A percentile compares a stretch with the other conserved stretches of the same genome.
These are phyloP conservation scores for Sylvia atricapilla DNA, from an alignment of 2,113 vertebrate species.

Conservation along the genomic window DNA sequence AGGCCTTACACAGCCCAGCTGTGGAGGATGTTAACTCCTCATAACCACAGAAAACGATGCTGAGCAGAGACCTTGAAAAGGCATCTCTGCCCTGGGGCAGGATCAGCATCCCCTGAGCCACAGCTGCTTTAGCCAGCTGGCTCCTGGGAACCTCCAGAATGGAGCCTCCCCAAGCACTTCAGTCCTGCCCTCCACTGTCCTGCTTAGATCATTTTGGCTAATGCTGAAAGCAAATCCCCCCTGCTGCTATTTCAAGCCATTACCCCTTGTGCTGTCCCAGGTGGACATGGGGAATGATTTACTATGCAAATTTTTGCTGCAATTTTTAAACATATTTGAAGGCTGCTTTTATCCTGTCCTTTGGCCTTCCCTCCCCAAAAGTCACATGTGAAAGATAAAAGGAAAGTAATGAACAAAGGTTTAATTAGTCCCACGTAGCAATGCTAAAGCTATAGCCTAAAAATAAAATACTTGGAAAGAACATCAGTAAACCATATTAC, in stretches of 20 bases:
- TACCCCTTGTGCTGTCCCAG: not conserved
- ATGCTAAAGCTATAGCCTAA: constrained; percentile 34
- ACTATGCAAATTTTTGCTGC: not conserved
- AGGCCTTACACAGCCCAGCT: not conserved
- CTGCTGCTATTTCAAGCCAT: constrained; percentile 5
- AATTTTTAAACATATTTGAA: not conserved
- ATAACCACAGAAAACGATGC: not conserved
- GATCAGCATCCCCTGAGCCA: not conserved
- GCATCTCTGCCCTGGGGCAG: not conserved
- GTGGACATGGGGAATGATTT: not conserved
- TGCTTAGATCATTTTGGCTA: constrained; percentile 22
- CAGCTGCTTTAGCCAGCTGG: not conserved
- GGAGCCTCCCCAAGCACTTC: not conserved
- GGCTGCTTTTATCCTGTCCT: not conserved
- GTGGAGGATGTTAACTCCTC: not conserved
- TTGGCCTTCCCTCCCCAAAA: not conserved
- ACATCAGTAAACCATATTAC: constrained; percentile 38
- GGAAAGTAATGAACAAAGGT: constrained; percentile 26
- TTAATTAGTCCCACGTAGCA: constrained; percentile 39
- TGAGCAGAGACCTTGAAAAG: not conserved
- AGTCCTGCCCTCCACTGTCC: not conserved
- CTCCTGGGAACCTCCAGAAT: not conserved
- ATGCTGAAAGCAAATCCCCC: constrained; percentile 29
- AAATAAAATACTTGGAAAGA: constrained; percentile 58
- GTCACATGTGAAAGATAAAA: constrained; percentile 40